Percentiles rank a stretch among this genome's conserved stretches.
These are phyloP conservation scores for Heliornis fulica DNA, from an alignment of 2,113 vertebrate genomes.

Conservation along the genomic window DNA sequence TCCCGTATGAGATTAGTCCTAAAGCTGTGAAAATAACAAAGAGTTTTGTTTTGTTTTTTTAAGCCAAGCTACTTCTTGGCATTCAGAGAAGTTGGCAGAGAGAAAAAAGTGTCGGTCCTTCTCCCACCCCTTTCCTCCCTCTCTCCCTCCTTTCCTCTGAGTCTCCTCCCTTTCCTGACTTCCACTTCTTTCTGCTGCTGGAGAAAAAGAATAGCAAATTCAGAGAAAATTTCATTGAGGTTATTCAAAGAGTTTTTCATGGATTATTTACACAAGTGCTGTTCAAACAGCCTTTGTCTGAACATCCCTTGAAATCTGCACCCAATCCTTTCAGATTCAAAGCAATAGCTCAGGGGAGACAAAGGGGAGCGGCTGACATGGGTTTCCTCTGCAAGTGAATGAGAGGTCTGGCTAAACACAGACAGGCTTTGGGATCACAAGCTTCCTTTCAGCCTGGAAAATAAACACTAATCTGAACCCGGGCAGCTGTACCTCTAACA, in stretches of 20 bases:
- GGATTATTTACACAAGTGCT: conserved; percentile 52
- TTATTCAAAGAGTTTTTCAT: conserved; percentile 49
- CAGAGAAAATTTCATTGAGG: conserved; percentile 59
- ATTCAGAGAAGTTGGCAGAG: conserved; percentile 58
- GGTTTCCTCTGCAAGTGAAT: conserved; percentile 47
- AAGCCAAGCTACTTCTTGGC: conserved; percentile 49
- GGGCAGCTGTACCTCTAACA: conserved; percentile 27
- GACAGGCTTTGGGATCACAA: conserved; percentile 39
- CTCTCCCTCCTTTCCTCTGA: neutral
- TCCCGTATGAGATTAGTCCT: conserved; percentile 38
- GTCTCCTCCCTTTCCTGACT: conserved; percentile 35
- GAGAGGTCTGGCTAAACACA: conserved; percentile 52
- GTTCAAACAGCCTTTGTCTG: conserved; percentile 55
- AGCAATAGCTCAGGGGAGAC: conserved; percentile 30
- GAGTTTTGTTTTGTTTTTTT: neutral
- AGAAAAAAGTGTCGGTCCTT: conserved; percentile 38
- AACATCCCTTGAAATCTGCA: conserved; percentile 54
- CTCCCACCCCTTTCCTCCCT: neutral
- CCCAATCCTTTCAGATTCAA: conserved; percentile 59
- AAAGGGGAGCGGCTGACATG: conserved; percentile 39
- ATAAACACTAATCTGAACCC: conserved; percentile 34
- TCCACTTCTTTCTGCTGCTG: conserved; percentile 40
- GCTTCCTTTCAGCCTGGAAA: conserved; percentile 56
- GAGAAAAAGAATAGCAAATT: conserved; percentile 57
- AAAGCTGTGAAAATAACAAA: conserved; percentile 50